Evolutionary conservation across 2,797 vertebrate genomes (phyloP), one percentile per base, ranked within the genome.

Genomic region (Parambassis ranga): DNA sequence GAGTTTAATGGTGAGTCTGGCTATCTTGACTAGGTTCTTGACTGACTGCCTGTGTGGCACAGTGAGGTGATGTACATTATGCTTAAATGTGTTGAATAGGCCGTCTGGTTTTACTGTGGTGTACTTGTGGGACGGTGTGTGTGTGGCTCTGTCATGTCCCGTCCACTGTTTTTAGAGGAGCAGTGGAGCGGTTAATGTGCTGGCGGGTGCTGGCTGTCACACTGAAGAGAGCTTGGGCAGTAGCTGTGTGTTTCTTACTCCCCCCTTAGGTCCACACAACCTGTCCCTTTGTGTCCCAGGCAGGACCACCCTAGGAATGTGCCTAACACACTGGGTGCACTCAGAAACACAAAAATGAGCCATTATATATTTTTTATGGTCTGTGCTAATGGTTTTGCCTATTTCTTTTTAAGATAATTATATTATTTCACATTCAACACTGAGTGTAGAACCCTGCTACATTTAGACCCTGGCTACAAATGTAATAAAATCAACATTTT

Each of bases 131-230:
- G 19, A 36, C 5, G 10, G 35, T 50, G 42, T 38, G 14, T 41
- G 77, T 65, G 53, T 32, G 71, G 60, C 32, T 77, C 46, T 63
- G 74, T 75, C 52, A 6, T 53, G 62, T 75, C 36, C 41, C 13
- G 7, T 71, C 35, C 68, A 71, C 68, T 70, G 78, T 81, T 85
- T 85, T 79, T 72, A 82, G 67, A 75, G 35, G 70, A 60, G 75
- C 81, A 74, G 39, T 71, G 72, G 64, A 84, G 85, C 77, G 36
- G 65, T 42, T 82, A 86, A 86, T 85, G 32, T 84, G 82, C 80
- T 79, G 65, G 78, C 65, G 63, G 81, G 70, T 77, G 62, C 72
- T 79, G 67, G 77, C 73, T 44, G 18, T 81, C 69, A 69, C 42
- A 72, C 65, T 76, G 78, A 81, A 78, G 69, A 67, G 57, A 73